Percentiles rank a stretch among this genome's conserved stretches.
These are phyloP conservation scores for Perizoma affinitatum DNA, from an alignment of 2,888 invertebrate genomes.

Conservation along the genomic window DNA sequence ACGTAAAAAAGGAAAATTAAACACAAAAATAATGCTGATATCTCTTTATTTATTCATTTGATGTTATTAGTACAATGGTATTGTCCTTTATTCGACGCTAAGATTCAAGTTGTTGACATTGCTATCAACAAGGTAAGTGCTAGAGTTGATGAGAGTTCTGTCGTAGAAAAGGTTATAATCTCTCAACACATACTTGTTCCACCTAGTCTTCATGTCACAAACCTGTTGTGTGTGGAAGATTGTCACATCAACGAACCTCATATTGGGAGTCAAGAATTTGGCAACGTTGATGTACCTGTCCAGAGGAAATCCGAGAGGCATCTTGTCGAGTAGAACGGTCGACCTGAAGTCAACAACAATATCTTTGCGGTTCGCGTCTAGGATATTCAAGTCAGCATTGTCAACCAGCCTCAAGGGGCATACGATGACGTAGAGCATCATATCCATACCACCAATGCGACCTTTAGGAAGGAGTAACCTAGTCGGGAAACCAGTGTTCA, in stretches of 20 bases:
- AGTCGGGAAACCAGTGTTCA: conserved; percentile 87
- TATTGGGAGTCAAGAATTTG: conserved; percentile 87
- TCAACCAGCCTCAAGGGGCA: conserved; percentile 79
- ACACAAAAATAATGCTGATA: conserved; percentile 17
- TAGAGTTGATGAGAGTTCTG: conserved; percentile 50
- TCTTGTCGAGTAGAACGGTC: conserved; percentile 82
- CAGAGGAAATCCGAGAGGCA: conserved; percentile 84
- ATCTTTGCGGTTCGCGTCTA: conserved; percentile 76
- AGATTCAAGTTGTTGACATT: conserved; percentile 45
- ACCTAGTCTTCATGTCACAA: conserved; percentile 75
- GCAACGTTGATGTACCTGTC: conserved; percentile 86
- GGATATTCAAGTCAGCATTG: conserved; percentile 60
- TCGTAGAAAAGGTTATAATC: conserved; percentile 60
- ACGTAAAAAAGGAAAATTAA: not conserved
- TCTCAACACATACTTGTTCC: conserved; percentile 67
- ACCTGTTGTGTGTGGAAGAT: conserved; percentile 85
- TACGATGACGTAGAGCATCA: conserved; percentile 86
- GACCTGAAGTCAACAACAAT: conserved; percentile 65
- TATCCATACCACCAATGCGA: conserved; percentile 85
- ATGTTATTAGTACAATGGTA: not conserved
- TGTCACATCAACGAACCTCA: conserved; percentile 86
- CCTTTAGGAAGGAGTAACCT: conserved; percentile 90
- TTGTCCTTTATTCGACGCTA: not conserved
- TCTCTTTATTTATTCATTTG: conserved; percentile 14
- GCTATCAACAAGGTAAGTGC: conserved; percentile 58